Conservation (phyloP, 2,113 vertebrate genomes). For the Micromys minutus region DNA sequence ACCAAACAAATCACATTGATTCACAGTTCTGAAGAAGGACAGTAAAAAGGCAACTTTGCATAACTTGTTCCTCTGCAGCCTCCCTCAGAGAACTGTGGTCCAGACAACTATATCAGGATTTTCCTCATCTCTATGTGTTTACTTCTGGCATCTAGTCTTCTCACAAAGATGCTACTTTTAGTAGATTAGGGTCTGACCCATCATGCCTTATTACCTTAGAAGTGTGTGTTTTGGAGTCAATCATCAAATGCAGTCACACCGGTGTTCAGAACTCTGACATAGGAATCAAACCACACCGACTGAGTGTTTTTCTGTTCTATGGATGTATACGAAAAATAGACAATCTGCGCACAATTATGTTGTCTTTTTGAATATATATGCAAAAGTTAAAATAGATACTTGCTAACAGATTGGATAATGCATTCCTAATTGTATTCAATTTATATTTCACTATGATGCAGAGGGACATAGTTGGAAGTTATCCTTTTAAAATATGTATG, state of each 20-base stretch:
- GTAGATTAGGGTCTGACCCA: not conserved
- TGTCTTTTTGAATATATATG: not conserved
- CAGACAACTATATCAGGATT: fast-evolving
- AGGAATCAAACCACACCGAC: not conserved
- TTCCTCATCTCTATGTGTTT: not conserved
- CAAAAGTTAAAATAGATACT: not conserved
- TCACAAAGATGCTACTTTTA: not conserved
- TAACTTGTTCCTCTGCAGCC: not conserved
- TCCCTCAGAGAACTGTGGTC: not conserved
- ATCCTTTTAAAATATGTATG: not conserved
- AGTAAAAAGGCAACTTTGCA: too few species aligned
- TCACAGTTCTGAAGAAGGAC: not conserved
- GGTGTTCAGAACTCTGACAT: not conserved
- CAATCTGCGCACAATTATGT: not conserved
- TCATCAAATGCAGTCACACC: not conserved
- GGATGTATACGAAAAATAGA: conserved; percentile 10
- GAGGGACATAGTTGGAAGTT: not conserved
- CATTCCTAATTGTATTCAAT: not conserved
- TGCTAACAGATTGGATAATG: not conserved
- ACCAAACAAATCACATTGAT: not conserved
- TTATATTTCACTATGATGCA: not conserved
- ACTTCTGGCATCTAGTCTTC: fast-evolving
- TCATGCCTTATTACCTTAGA: not conserved
- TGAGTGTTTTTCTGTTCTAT: not conserved
- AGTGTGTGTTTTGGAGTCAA: too few species aligned